Conservation (phyloP, 2,113 vertebrate species). For the Diphyllodes magnificus region DNA sequence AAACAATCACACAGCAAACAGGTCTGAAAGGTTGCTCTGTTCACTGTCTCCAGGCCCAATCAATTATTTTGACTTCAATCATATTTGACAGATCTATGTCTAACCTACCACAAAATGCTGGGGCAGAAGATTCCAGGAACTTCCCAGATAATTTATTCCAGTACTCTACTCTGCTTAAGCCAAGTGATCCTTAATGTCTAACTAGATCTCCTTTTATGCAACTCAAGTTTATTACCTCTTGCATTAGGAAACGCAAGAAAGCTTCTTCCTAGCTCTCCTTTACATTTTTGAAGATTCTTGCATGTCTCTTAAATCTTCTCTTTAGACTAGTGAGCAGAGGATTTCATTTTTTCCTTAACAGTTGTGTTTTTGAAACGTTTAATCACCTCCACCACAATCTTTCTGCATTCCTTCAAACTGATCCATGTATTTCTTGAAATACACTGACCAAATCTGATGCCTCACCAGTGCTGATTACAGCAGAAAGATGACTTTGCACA, state of each 20-base stretch:
- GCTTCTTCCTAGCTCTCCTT: neutral
- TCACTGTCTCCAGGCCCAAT: neutral
- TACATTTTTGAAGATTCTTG: neutral
- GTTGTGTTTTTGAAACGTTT: neutral
- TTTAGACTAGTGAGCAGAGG: neutral
- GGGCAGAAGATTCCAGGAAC: neutral
- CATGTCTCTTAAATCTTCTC: neutral
- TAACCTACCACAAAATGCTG: neutral
- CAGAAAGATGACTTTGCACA: neutral
- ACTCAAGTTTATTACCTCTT: neutral
- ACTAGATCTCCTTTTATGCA: neutral
- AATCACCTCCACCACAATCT: neutral
- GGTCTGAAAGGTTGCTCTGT: neutral
- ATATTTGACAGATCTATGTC: neutral
- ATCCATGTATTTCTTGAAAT: neutral
- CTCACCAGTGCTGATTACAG: neutral
- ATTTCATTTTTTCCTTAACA: neutral
- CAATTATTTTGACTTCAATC: neutral
- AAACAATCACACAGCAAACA: neutral
- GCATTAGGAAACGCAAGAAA: neutral
- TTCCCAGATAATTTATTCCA: neutral
- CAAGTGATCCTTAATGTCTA: neutral
- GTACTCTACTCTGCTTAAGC: neutral
- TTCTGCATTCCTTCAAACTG: neutral
- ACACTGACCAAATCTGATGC: neutral